Percentiles rank a stretch among this genome's conserved stretches.
phyloP scores from a whole-genome alignment of 2,113 vertebrate species.

The Aegithalos caudatus region DNA sequence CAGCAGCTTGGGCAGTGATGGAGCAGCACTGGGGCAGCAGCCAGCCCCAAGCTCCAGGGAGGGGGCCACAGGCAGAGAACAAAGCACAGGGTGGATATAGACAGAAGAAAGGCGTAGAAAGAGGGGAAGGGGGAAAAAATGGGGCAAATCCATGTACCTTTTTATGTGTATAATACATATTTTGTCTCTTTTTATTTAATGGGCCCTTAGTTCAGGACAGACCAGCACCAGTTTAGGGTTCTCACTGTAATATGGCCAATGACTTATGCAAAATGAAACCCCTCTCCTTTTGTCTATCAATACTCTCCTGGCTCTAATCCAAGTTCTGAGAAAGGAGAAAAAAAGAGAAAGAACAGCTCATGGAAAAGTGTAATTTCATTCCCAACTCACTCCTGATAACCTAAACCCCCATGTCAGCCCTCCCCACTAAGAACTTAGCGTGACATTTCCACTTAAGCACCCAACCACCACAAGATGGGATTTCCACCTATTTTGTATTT shows the following conservation, averaged over 20 bases:
- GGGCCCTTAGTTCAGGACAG: background rate
- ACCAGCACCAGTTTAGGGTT: background rate
- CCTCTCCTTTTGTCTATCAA: background rate
- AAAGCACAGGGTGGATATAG: background rate
- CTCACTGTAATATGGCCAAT: background rate
- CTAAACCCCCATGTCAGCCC: background rate
- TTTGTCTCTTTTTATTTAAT: background rate
- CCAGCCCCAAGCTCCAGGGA: background rate
- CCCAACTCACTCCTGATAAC: background rate
- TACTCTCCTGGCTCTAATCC: background rate
- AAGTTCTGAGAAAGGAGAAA: background rate
- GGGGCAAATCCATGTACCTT: background rate
- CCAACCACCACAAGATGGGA: rapidly evolving
- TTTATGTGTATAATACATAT: background rate
- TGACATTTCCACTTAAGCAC: background rate
- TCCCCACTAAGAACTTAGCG: background rate
- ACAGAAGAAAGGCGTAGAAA: background rate
- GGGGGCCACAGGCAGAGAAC: background rate
- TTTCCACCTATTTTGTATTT: background rate
- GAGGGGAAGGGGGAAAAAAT: rapidly evolving
- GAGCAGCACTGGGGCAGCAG: background rate
- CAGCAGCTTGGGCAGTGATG: background rate
- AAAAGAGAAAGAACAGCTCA: background rate
- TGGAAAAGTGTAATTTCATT: background rate
- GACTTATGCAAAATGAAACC: background rate